Evolutionary conservation across 2,888 invertebrate genomes (phyloP).

Genomic region (Cenopis cana): DNA sequence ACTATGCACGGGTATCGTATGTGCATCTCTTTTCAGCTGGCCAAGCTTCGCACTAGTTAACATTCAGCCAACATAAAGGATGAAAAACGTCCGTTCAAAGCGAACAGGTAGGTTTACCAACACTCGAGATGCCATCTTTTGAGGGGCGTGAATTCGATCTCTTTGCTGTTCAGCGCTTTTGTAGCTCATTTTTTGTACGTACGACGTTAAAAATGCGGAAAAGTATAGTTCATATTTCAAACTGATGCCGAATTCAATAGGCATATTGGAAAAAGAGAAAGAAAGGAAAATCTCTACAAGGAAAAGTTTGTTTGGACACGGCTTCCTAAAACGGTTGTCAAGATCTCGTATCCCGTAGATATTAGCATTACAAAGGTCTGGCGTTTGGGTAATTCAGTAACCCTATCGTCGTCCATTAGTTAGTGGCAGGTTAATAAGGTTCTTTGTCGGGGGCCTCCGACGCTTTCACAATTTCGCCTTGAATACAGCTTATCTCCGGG

Average conservation of each 20-base stretch:
- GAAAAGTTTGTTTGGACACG: not conserved
- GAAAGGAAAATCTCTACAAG: not conserved
- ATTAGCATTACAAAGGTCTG: slow-evolving; percentile 70
- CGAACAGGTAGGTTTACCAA: slow-evolving; percentile 55
- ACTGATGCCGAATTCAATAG: not conserved
- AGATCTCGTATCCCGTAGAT: slow-evolving; percentile 55
- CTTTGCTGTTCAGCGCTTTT: slow-evolving; percentile 56
- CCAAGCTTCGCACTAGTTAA: slow-evolving; percentile 67
- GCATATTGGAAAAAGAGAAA: not conserved
- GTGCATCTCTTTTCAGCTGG: slow-evolving; percentile 79
- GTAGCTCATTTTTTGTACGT: slow-evolving; percentile 34
- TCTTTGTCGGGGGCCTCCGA: slow-evolving; percentile 72
- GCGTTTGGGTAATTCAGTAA: slow-evolving; percentile 64
- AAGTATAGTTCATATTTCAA: not conserved
- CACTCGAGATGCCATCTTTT: slow-evolving; percentile 68
- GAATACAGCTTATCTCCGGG: slow-evolving; percentile 79
- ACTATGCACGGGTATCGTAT: slow-evolving; percentile 81
- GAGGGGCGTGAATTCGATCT: slow-evolving; percentile 70
- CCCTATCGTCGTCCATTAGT: slow-evolving; percentile 78
- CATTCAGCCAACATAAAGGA: slow-evolving; percentile 62
- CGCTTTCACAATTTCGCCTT: slow-evolving; percentile 77
- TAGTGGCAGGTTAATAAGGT: slow-evolving; percentile 80
- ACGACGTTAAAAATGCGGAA: slow-evolving; percentile 4
- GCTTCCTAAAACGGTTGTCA: slow-evolving; percentile 45
- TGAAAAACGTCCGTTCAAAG: slow-evolving; percentile 70